These are phyloP conservation scores for Schrankia costaestrigalis DNA, from an alignment of 2,888 invertebrate species.

Conservation along the genomic window DNA sequence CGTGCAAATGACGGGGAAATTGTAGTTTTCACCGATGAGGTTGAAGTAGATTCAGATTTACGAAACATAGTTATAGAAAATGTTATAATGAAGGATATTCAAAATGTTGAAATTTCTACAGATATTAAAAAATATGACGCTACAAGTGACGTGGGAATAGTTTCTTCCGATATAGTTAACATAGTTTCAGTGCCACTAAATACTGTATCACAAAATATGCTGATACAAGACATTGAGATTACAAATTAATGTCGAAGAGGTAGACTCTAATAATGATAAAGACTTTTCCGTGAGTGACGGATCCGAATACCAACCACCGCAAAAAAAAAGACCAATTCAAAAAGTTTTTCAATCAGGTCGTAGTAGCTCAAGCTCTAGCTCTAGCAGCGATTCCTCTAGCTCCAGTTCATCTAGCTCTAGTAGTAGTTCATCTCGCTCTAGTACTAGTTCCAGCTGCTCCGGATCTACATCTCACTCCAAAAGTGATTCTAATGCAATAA, in stretches of 20 bases:
- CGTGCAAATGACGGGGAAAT: neutral
- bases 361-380: neutral
- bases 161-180: slow-evolving; percentile 1
- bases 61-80: neutral
- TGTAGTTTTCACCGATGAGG: neutral
- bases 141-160: neutral
- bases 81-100: neutral
- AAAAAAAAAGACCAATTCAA: neutral
- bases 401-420: no score
- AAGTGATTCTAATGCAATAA: slow-evolving; percentile 8
- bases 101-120: no score
- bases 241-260: neutral
- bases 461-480: slow-evolving; percentile 7
- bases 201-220: slow-evolving; percentile 1
- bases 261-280: slow-evolving; percentile 2
- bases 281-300: slow-evolving; percentile 1
- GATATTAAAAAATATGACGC: no score
- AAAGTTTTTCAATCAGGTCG: neutral
- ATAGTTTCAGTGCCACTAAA: neutral
- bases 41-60: neutral
- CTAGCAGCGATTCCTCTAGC: slow-evolving; percentile 1
- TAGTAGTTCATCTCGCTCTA: no score
- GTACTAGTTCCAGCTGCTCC: slow-evolving; percentile 1
- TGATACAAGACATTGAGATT: neutral
- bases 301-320: slow-evolving; percentile 1